Base-by-base conservation (phyloP, 2,797 vertebrate species). In the Gymnopithys bicolor region DNA sequence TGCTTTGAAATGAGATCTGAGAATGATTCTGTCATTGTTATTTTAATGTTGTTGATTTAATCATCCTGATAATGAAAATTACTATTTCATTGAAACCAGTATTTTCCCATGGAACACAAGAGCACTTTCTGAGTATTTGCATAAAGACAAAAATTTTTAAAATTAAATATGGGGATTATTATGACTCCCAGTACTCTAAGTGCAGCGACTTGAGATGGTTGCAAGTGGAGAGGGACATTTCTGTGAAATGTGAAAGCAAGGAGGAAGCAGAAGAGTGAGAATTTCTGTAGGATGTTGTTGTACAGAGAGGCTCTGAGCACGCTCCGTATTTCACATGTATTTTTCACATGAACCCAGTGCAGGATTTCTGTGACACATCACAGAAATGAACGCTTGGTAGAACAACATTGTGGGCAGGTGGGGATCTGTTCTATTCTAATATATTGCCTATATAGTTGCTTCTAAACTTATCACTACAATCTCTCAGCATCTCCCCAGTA, bases 381-480 rank as follows among this genome's bases (percentile, higher is more conserved):
- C 79, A 70, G 82, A 69, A 94, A 90, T 30, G 70, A 91, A 24
- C 30, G 52, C 63, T 88, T 70, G 76, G 66, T 84, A 25, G 77
- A 94, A 69, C 2, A 53, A 86, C 82, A 43, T 17, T 92, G 92
- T 95, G 94, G 95, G 94, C 91, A 95, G 89, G 94, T 94, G 92
- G 76, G 59, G 89, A 92, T 94, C 89, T 96, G 91, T 85, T 94
- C 91, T 91, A 56, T 90, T 93, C 93, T 85, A 66, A 93, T 91
- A 19, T 48, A 91, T 95, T 94, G 94, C 67, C 86, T 82, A 67
- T 90, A 52, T 3, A 19, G 51, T 32, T 93, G 85, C 67, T 96
- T 91, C 95, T 96, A 96, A 96, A 95, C 88, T 95, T 95, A 94
- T 41, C 93, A 13, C 80, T 88, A 52, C 74, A 52, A 70, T 76